phyloP scores from a whole-genome alignment of 2,797 vertebrate genomes.

The Stomatorhinus walkeri region DNA sequence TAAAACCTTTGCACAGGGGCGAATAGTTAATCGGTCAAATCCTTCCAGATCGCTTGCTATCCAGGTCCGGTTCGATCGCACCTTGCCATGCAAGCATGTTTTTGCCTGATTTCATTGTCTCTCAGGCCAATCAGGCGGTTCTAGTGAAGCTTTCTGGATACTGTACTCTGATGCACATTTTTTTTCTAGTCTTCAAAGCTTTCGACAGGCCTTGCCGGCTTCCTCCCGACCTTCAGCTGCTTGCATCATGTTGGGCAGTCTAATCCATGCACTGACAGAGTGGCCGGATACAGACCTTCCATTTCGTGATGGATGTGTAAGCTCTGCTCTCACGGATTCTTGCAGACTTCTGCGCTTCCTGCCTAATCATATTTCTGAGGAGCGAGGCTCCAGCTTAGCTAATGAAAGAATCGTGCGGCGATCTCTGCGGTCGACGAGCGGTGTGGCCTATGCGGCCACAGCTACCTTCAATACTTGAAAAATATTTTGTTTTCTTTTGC shows the following conservation, averaged over 20 bases:
- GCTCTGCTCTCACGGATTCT: background rate
- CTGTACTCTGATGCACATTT: background rate
- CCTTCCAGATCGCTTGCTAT: background rate
- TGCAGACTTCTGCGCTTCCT: background rate
- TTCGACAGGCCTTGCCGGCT: background rate
- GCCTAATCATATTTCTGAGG: background rate
- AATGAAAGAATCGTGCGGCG: background rate
- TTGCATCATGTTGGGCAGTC: background rate
- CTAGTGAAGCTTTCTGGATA: background rate
- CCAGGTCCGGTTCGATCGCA: background rate
- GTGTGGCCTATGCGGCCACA: background rate
- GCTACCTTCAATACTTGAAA: background rate
- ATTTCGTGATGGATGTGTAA: background rate
- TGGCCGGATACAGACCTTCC: background rate
- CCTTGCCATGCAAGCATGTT: background rate
- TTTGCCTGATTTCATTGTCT: background rate
- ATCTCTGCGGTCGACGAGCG: background rate
- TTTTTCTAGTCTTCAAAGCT: background rate
- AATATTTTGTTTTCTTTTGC: background rate
- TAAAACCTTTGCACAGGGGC: background rate
- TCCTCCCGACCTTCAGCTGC: background rate
- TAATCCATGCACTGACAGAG: background rate
- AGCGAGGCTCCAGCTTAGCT: background rate
- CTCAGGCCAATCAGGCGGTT: background rate
- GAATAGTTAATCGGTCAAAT: background rate